A percentile compares a stretch with the other conserved stretches of the same genome.
Conservation (phyloP, 2,113 vertebrate genomes). For the Gallinago jamesoni region DNA sequence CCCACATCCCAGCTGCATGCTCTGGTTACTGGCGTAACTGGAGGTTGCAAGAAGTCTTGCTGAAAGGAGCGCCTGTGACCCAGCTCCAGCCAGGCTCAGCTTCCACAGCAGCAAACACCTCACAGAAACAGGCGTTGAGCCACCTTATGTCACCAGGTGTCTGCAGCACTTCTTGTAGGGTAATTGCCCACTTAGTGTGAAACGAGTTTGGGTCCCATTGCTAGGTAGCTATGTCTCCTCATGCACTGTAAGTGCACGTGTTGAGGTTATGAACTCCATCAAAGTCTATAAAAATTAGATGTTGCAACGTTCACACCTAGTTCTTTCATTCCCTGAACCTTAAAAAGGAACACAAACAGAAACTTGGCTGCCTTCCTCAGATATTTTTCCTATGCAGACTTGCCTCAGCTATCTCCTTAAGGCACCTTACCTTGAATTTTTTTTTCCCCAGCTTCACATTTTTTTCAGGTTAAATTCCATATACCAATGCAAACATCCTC, state of each 20-base stretch:
- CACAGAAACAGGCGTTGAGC: rapidly evolving
- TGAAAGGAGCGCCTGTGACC: neutral
- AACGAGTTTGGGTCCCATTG: neutral
- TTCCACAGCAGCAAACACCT: neutral
- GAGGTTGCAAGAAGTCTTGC: neutral
- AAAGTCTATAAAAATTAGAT: conserved; percentile 4
- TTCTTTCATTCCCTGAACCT: conserved; percentile 13
- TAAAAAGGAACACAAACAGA: conserved; percentile 33
- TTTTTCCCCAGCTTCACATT: neutral
- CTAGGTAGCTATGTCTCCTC: neutral
- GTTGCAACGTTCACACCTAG: neutral
- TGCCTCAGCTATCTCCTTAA: neutral
- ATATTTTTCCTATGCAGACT: neutral
- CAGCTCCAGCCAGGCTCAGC: neutral
- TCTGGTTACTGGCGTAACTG: rapidly evolving
- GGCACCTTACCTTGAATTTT: neutral
- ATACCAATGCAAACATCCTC: neutral
- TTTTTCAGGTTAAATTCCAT: conserved; percentile 20
- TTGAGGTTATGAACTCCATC: conserved; percentile 11
- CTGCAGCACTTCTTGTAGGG: neutral
- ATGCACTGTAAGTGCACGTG: neutral
- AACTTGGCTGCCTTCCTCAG: conserved; percentile 18
- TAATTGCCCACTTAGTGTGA: neutral
- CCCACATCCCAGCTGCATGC: neutral
- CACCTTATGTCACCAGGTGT: neutral